Percentiles rank a stretch among this genome's conserved stretches.
These are phyloP conservation scores for Lepidochrysops patricia DNA, from an alignment of 2,888 invertebrate genomes.

Conservation along the genomic window DNA sequence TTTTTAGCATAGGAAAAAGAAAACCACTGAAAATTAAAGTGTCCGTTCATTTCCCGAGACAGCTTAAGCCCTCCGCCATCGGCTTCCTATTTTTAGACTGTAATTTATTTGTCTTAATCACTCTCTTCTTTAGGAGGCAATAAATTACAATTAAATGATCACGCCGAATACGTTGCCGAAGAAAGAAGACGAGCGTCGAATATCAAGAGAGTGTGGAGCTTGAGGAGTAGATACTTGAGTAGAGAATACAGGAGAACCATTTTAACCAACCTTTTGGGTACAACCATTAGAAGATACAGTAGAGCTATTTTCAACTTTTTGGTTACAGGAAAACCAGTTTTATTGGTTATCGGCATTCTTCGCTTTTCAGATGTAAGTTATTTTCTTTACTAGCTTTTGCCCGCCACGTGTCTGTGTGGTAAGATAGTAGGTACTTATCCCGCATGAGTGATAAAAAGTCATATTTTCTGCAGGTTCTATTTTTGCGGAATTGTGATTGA, in stretches of 20 bases:
- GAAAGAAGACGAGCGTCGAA: slow-evolving; percentile 2
- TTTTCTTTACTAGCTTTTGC: no score
- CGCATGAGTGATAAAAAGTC: no score
- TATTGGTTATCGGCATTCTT: no score
- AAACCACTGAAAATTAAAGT: background rate
- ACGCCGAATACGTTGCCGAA: background rate
- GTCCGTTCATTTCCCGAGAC: background rate
- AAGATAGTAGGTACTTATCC: no score
- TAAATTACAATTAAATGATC: slow-evolving; percentile 9
- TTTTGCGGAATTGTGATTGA: no score
- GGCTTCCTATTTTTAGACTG: slow-evolving; percentile 1
- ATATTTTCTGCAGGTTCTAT: background rate
- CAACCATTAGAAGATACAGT: no score
- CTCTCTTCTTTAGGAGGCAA: background rate
- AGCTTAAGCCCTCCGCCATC: background rate
- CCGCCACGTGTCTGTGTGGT: no score
- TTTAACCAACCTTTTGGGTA: no score
- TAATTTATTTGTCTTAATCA: slow-evolving; percentile 10
- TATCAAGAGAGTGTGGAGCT: background rate
- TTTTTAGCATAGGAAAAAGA: background rate
- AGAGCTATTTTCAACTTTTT: no score
- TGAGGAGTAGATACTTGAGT: background rate
- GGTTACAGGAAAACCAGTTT: no score
- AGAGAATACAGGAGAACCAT: no score
- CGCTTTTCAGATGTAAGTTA: no score